Evolutionary conservation across 2,888 invertebrate species (phyloP), one percentile per base, ranked within the genome.

Genomic region (Adineta ricciae): DNA sequence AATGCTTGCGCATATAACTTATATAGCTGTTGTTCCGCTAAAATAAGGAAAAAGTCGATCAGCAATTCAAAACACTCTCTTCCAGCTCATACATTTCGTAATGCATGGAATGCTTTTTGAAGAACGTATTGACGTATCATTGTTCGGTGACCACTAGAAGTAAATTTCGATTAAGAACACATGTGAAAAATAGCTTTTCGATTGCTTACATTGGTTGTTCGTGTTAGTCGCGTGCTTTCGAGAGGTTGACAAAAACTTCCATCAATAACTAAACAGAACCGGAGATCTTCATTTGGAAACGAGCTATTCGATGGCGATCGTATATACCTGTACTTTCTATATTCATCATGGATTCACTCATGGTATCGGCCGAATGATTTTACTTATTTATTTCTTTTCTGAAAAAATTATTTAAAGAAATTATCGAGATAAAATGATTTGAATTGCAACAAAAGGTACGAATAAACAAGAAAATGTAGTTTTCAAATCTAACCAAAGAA

Each of bases 1-100:
- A 78, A 78, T 21, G 78, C 41, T 78, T 78, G 78, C 38, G 78
- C 78, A 41, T 78, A 78, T 41, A 41, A 41, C 41, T 38, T 41
- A n/a, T 78, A 78, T 41, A 78, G 19, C n/a, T 38, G 38, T 38
- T 78, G 78, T 78, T 78, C 78, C 24, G 78, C 78, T 78, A 78
- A 38, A 78, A 78, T 11, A 46, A 8, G 11, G 11, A 46, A 5
- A 46, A 46, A 46, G 5, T 46, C 46, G 11, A 46, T 46, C 5
- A 8, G 46, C 8, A 8, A 46, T 46, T 46, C 46, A 46, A 8
- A 8, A 11, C 11, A 8, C 5, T 46, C 11, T 11, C 11, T 46
- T 46, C 5, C 5, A 8, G 5, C 11, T 11, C 41, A n/a, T 78
- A 78, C 78, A 41, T 78, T 78, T 78, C n/a, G 78, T 78, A 41